phyloP scores from a whole-genome alignment of 2,888 invertebrate genomes.

The Anthrax anthrax region DNA sequence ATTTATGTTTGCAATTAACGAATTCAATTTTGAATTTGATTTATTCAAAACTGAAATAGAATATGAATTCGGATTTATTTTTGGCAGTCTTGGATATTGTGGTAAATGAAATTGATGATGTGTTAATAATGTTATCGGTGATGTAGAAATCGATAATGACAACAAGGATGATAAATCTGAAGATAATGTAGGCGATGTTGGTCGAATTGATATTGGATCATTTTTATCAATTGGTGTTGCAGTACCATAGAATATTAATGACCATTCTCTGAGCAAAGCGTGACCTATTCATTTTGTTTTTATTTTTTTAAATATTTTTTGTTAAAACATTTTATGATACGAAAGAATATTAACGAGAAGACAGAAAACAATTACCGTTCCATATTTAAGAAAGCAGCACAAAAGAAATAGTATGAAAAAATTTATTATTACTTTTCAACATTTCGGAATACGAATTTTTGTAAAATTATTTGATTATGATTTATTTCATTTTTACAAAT shows the following conservation, averaged over 20 bases:
- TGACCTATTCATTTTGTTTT: constrained; percentile 45
- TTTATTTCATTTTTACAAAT: neutral
- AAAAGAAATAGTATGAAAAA: no score
- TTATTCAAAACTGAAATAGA: constrained; percentile 8
- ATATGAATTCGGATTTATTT: constrained; percentile 21
- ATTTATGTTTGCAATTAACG: neutral
- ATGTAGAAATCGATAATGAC: constrained; percentile 15
- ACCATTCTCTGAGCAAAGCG: constrained; percentile 85
- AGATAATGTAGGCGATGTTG: constrained; percentile 10
- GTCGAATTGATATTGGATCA: constrained; percentile 41
- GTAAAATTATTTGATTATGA: no score
- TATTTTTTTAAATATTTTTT: neutral
- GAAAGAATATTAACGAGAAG: neutral
- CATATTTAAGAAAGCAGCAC: no score
- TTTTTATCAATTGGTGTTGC: constrained; percentile 45
- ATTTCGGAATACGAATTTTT: no score
- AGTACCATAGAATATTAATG: constrained; percentile 84
- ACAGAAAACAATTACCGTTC: no score
- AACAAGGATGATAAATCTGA: neutral
- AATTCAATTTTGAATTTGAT: constrained; percentile 5
- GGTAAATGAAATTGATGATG: constrained; percentile 30
- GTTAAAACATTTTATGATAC: no score
- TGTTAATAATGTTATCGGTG: constrained; percentile 22
- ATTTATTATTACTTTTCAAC: no score
- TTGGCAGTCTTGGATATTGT: constrained; percentile 28